Conservation (phyloP, 2,113 vertebrate genomes). For the Hemibagrus wyckioides region DNA sequence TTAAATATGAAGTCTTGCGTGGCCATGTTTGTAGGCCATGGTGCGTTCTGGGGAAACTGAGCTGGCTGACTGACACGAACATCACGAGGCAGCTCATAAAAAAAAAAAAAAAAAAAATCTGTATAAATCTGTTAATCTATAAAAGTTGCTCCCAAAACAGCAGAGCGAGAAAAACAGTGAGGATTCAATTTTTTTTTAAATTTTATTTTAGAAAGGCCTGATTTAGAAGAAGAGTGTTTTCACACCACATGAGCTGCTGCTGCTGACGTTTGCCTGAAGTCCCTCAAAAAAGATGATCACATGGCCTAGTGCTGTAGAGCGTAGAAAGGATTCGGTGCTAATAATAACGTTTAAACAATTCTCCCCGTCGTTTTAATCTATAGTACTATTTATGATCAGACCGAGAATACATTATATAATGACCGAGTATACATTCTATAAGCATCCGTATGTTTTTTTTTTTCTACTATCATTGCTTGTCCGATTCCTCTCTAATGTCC, state of each 20-base stretch:
- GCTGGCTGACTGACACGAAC: background rate
- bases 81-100: background rate
- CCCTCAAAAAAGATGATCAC: background rate
- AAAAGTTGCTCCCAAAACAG: background rate
- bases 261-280: background rate
- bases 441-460: background rate
- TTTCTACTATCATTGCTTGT: background rate
- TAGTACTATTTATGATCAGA: background rate
- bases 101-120: background rate
- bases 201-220: conserved; percentile 10
- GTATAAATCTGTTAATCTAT: conserved; percentile 3
- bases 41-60: no score
- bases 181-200: background rate
- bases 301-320: background rate
- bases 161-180: background rate
- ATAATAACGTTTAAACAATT: background rate
- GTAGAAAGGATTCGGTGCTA: no score
- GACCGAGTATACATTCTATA: background rate
- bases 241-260: background rate
- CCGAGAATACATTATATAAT: no score
- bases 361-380: background rate
- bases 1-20: no score
- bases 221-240: conserved; percentile 16
- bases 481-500: background rate
- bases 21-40: no score